Evolutionary conservation across 2,888 invertebrate species (phyloP), one percentile per base, ranked within the genome.

Genomic region (Ochropleura plecta): DNA sequence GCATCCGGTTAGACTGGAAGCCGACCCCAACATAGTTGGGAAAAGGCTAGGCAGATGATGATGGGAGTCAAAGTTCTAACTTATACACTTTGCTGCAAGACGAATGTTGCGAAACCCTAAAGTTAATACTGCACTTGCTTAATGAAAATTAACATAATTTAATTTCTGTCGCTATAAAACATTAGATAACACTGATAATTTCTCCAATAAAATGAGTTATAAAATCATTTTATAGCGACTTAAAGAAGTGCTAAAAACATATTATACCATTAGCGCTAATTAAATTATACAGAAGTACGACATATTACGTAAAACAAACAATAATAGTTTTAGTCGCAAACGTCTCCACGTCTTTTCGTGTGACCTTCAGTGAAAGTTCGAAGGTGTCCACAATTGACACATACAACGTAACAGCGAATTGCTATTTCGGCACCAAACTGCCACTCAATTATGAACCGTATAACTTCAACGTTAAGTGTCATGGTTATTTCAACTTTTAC

Each of bases 321-420:
- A 66, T 69, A 75, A 75, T 62, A 44, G 62, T 44, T 49, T 55
- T 77, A 67, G 68, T 18, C 57, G 69, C 42, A 71, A 63, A 40
- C 89, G 67, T 82, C 88, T 91, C 90, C 73, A 89, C 76, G 76
- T 78, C 65, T 81, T 73, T 89, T 86, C 83, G 73, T 76, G 81
- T 92, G 94, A 95, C 95, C 95, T 95, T 95, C 94, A 91, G 92
- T 91, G 95, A 95, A 96, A 95, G 95, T 93, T 91, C 62, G 48
- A 87, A 89, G 83, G 85, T 88, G 84, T 78, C 49, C 12, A 85
- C 88, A 88, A 90, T 91, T 91, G 88, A 91, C 91, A 91, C 90
- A 88, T 89, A 87, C 89, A 70, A 90, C 90, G 91, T 92, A 93
- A 93, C 90, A 89, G 88, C 87, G 90, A 93, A 91, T 90, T 49